phyloP scores from a whole-genome alignment of 2,797 vertebrate species.

The Acanthopagrus latus region DNA sequence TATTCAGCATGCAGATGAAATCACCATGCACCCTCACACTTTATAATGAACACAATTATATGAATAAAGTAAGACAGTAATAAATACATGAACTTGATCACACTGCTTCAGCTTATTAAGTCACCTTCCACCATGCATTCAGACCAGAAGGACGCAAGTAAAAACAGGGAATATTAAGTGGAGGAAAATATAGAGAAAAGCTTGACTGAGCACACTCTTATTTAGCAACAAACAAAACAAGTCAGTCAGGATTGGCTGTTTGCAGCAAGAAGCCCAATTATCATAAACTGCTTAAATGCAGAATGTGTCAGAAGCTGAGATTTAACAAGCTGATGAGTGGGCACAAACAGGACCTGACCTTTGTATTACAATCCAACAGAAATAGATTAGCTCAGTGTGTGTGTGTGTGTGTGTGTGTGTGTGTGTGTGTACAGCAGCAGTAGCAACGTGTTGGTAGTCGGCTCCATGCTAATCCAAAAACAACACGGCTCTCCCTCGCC shows the following conservation, averaged over 20 bases:
- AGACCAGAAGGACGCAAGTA: neutral
- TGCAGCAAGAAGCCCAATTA: slow-evolving; percentile 52
- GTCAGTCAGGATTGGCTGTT: slow-evolving; percentile 28
- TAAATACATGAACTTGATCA: neutral
- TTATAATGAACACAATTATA: neutral
- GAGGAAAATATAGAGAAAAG: neutral
- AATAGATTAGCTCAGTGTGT: slow-evolving; percentile 43
- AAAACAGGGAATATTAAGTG: neutral
- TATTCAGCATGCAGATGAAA: neutral
- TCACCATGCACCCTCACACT: neutral
- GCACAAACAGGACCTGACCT: slow-evolving; percentile 65
- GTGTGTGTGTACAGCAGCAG: neutral
- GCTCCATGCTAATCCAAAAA: slow-evolving; percentile 8
- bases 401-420: slow-evolving; percentile 14
- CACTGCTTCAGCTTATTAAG: neutral
- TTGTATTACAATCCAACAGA: slow-evolving; percentile 56
- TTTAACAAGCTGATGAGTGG: slow-evolving; percentile 69
- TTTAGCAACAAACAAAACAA: slow-evolving; percentile 7
- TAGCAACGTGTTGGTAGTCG: neutral
- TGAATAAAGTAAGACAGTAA: neutral
- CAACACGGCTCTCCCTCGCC: neutral
- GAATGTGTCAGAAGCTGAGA: slow-evolving; percentile 52
- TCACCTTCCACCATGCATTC: neutral
- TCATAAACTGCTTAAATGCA: slow-evolving; percentile 63
- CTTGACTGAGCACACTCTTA: slow-evolving; percentile 4